Percentiles rank a stretch among this genome's conserved stretches.
These are phyloP conservation scores for Nebria salina DNA, from an alignment of 2,888 invertebrate genomes.

Conservation along the genomic window DNA sequence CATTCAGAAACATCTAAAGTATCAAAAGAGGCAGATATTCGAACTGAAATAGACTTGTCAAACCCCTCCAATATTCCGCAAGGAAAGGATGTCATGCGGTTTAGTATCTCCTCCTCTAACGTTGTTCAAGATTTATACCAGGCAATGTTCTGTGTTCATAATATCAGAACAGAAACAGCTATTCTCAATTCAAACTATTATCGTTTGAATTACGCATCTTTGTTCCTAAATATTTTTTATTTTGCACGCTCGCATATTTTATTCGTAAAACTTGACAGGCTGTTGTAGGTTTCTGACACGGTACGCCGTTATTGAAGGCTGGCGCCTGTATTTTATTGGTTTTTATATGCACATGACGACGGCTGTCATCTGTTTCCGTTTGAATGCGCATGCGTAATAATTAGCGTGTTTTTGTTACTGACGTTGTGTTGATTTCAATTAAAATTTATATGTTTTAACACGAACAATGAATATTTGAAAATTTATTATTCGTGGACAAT, in stretches of 20 bases:
- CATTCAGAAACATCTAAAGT: background rate
- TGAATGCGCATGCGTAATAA: background rate
- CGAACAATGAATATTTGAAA: background rate
- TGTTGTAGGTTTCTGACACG: background rate
- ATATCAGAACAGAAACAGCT: background rate
- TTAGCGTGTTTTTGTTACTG: background rate
- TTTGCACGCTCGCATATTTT: background rate
- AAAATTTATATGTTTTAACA: conserved; percentile 1
- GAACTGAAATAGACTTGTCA: conserved; percentile 17
- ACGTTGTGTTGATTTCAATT: background rate
- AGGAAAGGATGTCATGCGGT: conserved; percentile 10
- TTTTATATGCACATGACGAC: background rate
- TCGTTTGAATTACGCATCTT: background rate
- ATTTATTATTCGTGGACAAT: background rate
- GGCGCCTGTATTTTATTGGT: background rate
- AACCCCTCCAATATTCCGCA: background rate
- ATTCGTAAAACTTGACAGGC: background rate
- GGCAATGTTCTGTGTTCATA: conserved; percentile 6
- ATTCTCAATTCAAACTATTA: background rate
- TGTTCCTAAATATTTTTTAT: background rate
- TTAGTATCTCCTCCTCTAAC: conserved; percentile 4
- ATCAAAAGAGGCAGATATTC: background rate
- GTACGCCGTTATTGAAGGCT: background rate
- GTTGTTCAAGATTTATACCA: conserved; percentile 6
- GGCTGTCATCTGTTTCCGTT: background rate